Conservation (phyloP, 2,113 vertebrate genomes). For the Scolopax mira region DNA sequence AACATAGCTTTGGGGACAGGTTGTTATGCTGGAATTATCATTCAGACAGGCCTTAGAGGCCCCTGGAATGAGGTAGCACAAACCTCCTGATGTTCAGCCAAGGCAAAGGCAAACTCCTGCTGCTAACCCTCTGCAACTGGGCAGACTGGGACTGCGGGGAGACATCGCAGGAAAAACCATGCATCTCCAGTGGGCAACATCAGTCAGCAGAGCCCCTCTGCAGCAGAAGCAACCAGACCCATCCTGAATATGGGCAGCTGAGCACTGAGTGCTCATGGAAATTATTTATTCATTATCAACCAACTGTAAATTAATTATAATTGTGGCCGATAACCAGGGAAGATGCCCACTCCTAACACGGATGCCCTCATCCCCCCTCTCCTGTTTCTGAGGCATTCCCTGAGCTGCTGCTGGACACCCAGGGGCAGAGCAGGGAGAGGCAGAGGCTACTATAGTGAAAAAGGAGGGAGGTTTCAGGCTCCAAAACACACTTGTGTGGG, state of each 20-base stretch:
- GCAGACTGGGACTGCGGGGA: neutral
- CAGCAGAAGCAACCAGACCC: neutral
- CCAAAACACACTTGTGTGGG: neutral
- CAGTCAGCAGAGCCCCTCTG: neutral
- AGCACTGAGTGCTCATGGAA: neutral
- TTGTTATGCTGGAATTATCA: neutral
- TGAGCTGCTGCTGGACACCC: neutral
- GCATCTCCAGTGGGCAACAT: accelerated
- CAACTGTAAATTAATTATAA: neutral
- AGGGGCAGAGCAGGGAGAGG: neutral
- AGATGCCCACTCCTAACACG: neutral
- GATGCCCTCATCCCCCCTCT: too few species aligned
- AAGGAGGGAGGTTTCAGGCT: neutral
- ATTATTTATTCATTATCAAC: neutral
- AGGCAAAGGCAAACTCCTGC: neutral
- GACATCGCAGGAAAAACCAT: neutral
- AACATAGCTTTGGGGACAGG: neutral
- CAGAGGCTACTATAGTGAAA: neutral
- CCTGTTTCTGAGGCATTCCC: neutral
- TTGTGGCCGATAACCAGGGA: neutral
- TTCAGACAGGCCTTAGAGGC: neutral
- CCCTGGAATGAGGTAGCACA: neutral
- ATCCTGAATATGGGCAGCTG: neutral
- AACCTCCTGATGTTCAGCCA: neutral
- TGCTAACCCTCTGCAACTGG: neutral